phyloP scores from a whole-genome alignment of 2,888 invertebrate species.

The Peribatodes rhomboidaria region DNA sequence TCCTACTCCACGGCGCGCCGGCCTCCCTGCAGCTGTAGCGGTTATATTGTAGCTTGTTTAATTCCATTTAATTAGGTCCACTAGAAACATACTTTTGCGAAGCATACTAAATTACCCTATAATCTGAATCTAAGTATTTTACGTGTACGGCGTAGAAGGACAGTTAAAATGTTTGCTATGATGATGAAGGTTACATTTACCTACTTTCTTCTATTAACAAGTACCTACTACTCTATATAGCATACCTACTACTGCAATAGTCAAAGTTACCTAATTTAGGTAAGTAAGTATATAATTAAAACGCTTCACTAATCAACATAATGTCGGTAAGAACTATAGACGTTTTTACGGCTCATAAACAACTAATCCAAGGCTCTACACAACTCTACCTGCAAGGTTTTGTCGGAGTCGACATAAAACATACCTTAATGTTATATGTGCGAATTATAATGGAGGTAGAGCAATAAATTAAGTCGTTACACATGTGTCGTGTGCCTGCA shows the following conservation, averaged over 20 bases:
- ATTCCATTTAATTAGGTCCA: no score
- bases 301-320: constrained; percentile 22
- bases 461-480: constrained; percentile 22
- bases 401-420: constrained; percentile 20
- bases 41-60: no score
- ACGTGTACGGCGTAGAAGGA: no score
- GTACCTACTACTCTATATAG: not conserved
- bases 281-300: not conserved
- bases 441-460: constrained; percentile 22
- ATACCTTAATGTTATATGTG: constrained; percentile 8
- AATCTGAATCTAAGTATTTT: no score
- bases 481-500: constrained; percentile 16
- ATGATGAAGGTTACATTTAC: no score
- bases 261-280: no score
- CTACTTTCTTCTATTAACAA: no score
- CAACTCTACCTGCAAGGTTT: constrained; percentile 20
- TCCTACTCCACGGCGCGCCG: no score
- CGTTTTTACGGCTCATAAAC: constrained; percentile 37
- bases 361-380: constrained; percentile 33
- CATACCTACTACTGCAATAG: not conserved
- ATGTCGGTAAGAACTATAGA: constrained; percentile 25
- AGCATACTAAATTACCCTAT: no score
- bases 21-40: no score
- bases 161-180: no score
- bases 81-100: no score